Percentiles rank a stretch among this genome's conserved stretches.
Conservation (phyloP, 2,888 invertebrate species). For the Meloe dianella region DNA sequence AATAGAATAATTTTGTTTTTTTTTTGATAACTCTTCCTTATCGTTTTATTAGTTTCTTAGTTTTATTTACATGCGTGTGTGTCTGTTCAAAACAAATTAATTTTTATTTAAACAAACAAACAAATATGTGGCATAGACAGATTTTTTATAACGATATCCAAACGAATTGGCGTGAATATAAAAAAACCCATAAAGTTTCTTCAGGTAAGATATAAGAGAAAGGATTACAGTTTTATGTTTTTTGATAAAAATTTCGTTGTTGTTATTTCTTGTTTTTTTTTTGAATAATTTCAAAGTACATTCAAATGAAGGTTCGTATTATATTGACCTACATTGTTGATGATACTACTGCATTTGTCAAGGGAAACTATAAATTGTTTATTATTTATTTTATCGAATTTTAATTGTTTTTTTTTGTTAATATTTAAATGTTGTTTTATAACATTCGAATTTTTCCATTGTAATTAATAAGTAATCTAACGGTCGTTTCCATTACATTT, state of each 20-base stretch:
- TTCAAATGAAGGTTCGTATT: not conserved
- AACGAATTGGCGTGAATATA: conserved; percentile 11
- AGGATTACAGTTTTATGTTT: not conserved
- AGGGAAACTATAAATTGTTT: not conserved
- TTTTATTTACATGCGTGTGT: not conserved
- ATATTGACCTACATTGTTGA: not conserved
- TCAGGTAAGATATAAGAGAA: not conserved
- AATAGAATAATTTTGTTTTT: not conserved
- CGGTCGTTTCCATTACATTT: too few species aligned
- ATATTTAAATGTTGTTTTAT: not conserved
- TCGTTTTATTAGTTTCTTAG: not conserved
- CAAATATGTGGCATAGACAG: not conserved
- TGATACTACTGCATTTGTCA: not conserved
- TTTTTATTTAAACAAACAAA: not conserved
- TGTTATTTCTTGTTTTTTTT: too few species aligned
- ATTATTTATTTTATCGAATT: not conserved
- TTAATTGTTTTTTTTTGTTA: not conserved
- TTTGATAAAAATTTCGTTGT: not conserved
- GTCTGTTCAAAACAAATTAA: not conserved
- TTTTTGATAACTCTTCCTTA: not conserved
- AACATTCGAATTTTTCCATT: not conserved
- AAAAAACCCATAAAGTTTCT: not conserved
- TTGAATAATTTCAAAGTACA: not conserved
- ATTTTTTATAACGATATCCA: conserved; percentile 2
- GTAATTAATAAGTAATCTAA: not conserved